These are phyloP conservation scores for Podiceps cristatus DNA, from an alignment of 2,113 vertebrate genomes.

Conservation along the genomic window DNA sequence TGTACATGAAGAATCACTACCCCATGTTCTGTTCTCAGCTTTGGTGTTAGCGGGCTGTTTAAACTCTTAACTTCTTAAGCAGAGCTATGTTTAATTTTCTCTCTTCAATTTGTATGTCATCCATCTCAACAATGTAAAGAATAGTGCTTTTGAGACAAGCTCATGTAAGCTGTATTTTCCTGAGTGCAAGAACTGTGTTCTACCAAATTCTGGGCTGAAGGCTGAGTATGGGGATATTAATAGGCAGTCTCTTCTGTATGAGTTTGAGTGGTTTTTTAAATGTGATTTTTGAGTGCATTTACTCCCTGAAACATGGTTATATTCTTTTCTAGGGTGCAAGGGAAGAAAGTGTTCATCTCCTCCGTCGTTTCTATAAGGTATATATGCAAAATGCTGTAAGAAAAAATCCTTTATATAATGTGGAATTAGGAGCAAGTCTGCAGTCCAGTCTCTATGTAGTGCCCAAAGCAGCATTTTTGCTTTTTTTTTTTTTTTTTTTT, in stretches of 20 bases:
- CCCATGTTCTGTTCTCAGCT: background rate
- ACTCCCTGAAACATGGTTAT: background rate
- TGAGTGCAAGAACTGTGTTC: background rate
- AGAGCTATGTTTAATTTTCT: background rate
- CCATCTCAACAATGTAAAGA: background rate
- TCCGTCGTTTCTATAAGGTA: conserved; percentile 94
- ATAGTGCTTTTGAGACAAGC: background rate
- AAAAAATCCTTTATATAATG: background rate
- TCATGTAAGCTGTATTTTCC: background rate
- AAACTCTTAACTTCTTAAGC: background rate
- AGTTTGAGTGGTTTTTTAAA: background rate
- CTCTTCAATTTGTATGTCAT: background rate
- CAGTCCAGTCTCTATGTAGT: background rate
- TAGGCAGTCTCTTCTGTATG: background rate
- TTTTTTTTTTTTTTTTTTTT: too few relatives aligned
- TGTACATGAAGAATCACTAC: background rate
- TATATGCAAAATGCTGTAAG: background rate
- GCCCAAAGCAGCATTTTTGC: background rate
- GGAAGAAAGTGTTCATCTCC: conserved; percentile 94
- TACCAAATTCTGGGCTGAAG: background rate
- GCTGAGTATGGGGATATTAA: background rate
- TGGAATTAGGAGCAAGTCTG: background rate
- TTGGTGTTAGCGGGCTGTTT: background rate
- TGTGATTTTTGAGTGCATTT: background rate
- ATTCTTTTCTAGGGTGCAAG: conserved; percentile 85